These are phyloP conservation scores for Acridotheres tristis DNA, from an alignment of 2,797 vertebrate genomes.

Conservation along the genomic window DNA sequence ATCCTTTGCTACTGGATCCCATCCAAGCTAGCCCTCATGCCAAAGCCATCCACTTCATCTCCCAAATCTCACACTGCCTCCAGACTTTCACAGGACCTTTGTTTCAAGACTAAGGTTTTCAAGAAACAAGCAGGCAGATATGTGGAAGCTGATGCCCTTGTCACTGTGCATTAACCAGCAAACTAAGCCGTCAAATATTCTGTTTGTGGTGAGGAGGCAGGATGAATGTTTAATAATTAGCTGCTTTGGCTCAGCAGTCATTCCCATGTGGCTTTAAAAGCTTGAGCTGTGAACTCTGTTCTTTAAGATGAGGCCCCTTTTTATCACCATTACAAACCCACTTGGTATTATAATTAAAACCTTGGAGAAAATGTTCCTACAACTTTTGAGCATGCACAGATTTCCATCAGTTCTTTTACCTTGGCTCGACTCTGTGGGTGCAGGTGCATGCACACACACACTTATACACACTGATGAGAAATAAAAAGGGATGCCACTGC, in stretches of 20 bases:
- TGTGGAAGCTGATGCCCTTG: rapidly evolving
- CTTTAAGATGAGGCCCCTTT: background rate
- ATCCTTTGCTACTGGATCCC: background rate
- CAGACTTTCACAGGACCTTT: background rate
- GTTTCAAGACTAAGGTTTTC: background rate
- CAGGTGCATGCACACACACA: background rate
- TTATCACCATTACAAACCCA: background rate
- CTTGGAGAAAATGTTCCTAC: background rate
- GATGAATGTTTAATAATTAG: constrained; percentile 1
- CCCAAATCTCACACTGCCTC: background rate
- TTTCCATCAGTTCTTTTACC: background rate
- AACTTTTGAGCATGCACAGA: background rate
- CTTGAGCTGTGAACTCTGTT: background rate
- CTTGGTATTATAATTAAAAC: background rate
- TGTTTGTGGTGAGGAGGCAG: background rate
- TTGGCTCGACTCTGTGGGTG: background rate
- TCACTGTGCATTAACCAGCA: background rate
- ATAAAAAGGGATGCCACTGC: background rate
- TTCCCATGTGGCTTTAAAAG: background rate
- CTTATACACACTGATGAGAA: background rate
- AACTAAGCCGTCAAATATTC: background rate
- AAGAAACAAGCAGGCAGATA: background rate
- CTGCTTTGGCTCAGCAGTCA: background rate
- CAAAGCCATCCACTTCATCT: background rate
- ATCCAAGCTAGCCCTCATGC: background rate